phyloP scores from a whole-genome alignment of 2,113 vertebrate genomes.

The Cromileptes altivelis region DNA sequence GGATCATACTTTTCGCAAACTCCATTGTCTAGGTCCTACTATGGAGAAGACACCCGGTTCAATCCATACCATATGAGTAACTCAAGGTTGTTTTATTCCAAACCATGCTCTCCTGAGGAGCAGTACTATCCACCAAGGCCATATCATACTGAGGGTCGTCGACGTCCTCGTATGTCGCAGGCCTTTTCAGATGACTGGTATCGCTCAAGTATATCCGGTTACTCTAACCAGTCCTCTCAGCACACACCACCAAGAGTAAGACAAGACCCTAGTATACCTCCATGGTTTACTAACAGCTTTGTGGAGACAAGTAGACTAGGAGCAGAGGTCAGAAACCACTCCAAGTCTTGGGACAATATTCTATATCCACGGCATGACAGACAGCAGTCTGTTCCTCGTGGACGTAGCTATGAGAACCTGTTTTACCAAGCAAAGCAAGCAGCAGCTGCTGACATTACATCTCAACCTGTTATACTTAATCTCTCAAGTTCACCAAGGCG shows the following conservation, averaged over 20 bases:
- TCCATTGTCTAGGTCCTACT: constrained; percentile 78
- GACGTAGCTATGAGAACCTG: constrained; percentile 95
- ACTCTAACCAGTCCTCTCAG: constrained; percentile 85
- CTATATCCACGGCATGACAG: constrained; percentile 85
- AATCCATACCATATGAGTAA: constrained; percentile 80
- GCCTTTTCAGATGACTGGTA: constrained; percentile 90
- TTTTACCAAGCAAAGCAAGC: constrained; percentile 87
- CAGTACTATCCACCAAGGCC: constrained; percentile 84
- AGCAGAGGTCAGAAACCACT: constrained; percentile 90
- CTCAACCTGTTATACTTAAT: constrained; percentile 93
- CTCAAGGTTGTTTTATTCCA: constrained; percentile 85
- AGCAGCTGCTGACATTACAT: constrained; percentile 84
- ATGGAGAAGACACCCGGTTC: constrained; percentile 81
- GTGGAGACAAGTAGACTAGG: constrained; percentile 84
- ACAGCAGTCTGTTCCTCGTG: constrained; percentile 88
- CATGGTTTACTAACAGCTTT: constrained; percentile 86
- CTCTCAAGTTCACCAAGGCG: constrained; percentile 95
- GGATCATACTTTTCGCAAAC: constrained; percentile 86
- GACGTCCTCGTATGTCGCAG: constrained; percentile 84
- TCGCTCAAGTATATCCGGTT: constrained; percentile 84
- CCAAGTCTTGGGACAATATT: constrained; percentile 98
- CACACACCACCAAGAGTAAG: constrained; percentile 80
- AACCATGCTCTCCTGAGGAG: constrained; percentile 88
- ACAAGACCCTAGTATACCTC: constrained; percentile 82
- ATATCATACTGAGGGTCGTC: constrained; percentile 82